Conservation (phyloP, 2,113 vertebrate species). For the Ictalurus furcatus region DNA sequence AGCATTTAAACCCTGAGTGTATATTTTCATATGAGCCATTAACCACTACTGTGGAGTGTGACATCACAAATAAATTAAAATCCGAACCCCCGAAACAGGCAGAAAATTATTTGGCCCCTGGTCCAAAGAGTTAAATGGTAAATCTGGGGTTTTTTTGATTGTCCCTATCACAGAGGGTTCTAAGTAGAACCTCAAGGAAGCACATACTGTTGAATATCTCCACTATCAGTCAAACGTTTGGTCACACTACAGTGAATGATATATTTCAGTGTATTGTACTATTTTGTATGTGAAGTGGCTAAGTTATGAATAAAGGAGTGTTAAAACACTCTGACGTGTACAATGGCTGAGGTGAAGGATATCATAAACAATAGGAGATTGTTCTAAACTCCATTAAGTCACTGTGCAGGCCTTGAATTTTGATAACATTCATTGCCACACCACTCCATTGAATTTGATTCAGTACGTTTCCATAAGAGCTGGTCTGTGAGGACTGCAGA, state of each 20-base stretch:
- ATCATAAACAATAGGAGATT: conserved; percentile 36
- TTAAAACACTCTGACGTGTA: conserved; percentile 1
- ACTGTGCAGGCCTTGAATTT: conserved; percentile 29
- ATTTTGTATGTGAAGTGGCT: background rate
- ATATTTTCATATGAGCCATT: too few species aligned
- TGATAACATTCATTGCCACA: conserved; percentile 50
- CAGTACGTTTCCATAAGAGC: conserved; percentile 25
- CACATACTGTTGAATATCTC: background rate
- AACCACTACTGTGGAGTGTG: too few species aligned
- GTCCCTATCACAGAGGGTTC: background rate
- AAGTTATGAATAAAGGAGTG: background rate
- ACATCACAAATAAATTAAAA: too few species aligned
- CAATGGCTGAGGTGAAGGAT: conserved; percentile 40
- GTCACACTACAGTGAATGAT: background rate
- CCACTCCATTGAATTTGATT: conserved; percentile 37
- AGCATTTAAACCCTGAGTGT: too few species aligned
- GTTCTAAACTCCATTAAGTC: conserved; percentile 25
- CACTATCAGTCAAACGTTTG: background rate
- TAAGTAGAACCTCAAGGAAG: background rate
- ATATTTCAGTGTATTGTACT: background rate
- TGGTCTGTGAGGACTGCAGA: conserved; percentile 19
- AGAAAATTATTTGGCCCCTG: too few species aligned
- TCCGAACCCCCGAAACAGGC: too few species aligned
- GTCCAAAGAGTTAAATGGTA: too few species aligned
- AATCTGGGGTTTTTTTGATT: background rate